These are phyloP conservation scores for Macrobrachium nipponense DNA, from an alignment of 1,140 invertebrate species.

Conservation along the genomic window DNA sequence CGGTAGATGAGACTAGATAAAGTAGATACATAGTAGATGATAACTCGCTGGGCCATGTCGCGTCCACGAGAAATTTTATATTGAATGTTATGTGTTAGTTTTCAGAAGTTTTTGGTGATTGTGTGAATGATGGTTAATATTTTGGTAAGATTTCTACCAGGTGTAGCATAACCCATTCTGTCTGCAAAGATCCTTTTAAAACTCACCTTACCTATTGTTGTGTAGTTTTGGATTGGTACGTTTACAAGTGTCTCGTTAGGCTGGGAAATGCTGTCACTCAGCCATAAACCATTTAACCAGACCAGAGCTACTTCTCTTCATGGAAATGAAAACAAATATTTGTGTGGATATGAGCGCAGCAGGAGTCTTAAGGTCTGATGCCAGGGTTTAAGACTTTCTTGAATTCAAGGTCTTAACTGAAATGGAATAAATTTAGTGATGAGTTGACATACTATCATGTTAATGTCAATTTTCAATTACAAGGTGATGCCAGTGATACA, in stretches of 20 bases:
- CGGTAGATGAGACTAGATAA: conserved; percentile 56
- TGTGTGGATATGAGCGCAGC: too few species aligned
- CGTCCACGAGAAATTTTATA: conserved; percentile 48
- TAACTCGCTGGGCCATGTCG: conserved; percentile 39
- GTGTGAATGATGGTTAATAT: conserved; percentile 58
- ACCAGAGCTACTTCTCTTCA: too few species aligned
- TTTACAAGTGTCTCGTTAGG: conserved; percentile 17
- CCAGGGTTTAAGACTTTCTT: too few species aligned
- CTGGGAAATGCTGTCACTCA: conserved; percentile 7
- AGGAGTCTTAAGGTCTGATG: too few species aligned
- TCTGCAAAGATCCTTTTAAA: conserved; percentile 55
- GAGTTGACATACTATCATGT: too few species aligned
- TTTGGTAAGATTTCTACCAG: conserved; percentile 60
- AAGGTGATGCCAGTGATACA: too few species aligned
- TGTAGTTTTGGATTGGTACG: conserved; percentile 38
- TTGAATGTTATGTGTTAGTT: conserved; percentile 62
- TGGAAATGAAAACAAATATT: too few species aligned
- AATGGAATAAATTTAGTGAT: too few species aligned
- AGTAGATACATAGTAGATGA: conserved; percentile 58
- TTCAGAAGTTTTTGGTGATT: conserved; percentile 54
- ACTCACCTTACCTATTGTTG: conserved; percentile 40
- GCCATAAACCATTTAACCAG: not conserved
- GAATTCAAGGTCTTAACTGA: too few species aligned
- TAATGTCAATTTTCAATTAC: too few species aligned
- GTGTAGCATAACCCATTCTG: conserved; percentile 56